A percentile compares a stretch with the other conserved stretches of the same genome.
These are phyloP conservation scores for Omphaloscelis lunosa DNA, from an alignment of 2,888 invertebrate species.

Conservation along the genomic window DNA sequence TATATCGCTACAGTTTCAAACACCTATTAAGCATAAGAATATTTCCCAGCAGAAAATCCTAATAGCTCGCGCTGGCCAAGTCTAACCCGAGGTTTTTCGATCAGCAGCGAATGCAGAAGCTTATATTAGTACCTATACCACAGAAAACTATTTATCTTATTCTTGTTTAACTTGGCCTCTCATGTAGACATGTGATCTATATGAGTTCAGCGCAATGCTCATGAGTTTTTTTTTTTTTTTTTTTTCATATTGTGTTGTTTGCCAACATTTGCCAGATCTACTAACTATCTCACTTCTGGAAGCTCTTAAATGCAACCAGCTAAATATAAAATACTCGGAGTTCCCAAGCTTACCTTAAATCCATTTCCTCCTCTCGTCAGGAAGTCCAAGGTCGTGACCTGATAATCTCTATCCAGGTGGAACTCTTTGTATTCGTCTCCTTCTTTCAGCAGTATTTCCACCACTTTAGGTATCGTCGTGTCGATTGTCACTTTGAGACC, in stretches of 20 bases:
- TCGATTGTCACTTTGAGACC: conserved; percentile 91
- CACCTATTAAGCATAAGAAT: neutral
- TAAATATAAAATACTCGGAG: neutral
- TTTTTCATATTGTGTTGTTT: too few relatives aligned
- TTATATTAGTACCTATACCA: neutral
- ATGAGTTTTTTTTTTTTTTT: neutral
- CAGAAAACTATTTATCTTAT: neutral
- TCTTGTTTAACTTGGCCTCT: neutral
- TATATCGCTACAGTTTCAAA: neutral
- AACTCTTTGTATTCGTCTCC: conserved; percentile 89
- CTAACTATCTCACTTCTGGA: neutral
- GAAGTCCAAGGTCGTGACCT: conserved; percentile 91
- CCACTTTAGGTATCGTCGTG: conserved; percentile 88
- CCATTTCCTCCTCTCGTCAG: conserved; percentile 92
- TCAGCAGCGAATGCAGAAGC: neutral
- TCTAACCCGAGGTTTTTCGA: neutral
- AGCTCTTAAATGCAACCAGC: neutral
- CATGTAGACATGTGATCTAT: neutral
- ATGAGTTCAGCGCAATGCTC: neutral
- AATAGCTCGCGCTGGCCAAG: neutral
- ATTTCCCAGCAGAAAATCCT: neutral
- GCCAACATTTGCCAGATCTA: neutral
- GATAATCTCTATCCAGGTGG: conserved; percentile 90
- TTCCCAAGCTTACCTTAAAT: conserved; percentile 82
- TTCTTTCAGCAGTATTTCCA: conserved; percentile 89